Evolutionary conservation across 2,888 invertebrate species (phyloP).

Genomic region (Deilephila elpenor): DNA sequence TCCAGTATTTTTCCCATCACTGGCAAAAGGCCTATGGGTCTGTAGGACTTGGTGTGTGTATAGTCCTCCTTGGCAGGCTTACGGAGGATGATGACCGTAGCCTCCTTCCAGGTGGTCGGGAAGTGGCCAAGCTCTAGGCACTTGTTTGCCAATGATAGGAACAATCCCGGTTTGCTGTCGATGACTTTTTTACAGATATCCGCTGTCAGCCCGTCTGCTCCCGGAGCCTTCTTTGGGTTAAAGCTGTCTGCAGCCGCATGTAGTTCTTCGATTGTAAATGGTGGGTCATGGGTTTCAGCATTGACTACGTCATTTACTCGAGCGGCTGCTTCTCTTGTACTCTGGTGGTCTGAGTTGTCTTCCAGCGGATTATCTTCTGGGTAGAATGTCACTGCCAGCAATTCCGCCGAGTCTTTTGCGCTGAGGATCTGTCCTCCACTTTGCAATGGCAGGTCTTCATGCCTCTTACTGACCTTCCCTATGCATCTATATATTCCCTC

Average conservation of each 20-base stretch:
- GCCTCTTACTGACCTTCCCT: background rate
- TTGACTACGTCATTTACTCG: no score
- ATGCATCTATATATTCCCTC: background rate
- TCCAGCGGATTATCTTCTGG: no score
- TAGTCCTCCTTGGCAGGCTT: slow-evolving; percentile 32
- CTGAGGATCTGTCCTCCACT: background rate
- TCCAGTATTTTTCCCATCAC: slow-evolving; percentile 31
- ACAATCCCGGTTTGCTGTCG: background rate
- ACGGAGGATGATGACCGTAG: slow-evolving; percentile 13
- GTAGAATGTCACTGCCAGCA: background rate
- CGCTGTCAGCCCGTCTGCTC: slow-evolving; percentile 38
- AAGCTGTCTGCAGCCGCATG: slow-evolving; percentile 3
- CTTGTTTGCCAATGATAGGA: background rate
- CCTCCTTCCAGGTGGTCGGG: no score
- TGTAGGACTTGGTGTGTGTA: slow-evolving; percentile 14
- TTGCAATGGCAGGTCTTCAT: slow-evolving; percentile 23
- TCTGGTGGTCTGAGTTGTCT: no score
- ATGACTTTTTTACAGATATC: slow-evolving; percentile 36
- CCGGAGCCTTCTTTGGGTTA: slow-evolving; percentile 39
- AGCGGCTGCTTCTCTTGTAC: no score
- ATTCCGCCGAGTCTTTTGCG: background rate
- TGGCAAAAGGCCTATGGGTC: slow-evolving; percentile 33
- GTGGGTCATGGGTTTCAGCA: slow-evolving; percentile 30
- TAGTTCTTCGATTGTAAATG: slow-evolving; percentile 33
- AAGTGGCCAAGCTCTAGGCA: no score